phyloP scores from a whole-genome alignment of 2,888 invertebrate species.

The Eupithecia subumbrata region DNA sequence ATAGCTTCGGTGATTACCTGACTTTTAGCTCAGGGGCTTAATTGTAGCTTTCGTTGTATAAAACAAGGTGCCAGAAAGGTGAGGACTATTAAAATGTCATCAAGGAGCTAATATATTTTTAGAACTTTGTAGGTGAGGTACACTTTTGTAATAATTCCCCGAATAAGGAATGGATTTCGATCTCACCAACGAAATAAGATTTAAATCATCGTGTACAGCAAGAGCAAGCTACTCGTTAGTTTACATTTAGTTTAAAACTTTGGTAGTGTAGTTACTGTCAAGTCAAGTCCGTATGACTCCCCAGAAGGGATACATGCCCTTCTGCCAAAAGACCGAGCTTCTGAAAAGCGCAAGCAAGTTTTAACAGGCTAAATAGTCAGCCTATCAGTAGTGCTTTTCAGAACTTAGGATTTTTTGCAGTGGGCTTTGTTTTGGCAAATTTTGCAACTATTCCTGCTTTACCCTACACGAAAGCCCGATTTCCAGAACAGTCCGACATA shows the following conservation, averaged over 20 bases:
- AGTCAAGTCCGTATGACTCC: no score
- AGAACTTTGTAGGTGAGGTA: neutral
- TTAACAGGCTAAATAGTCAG: no score
- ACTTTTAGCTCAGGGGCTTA: conserved; percentile 14
- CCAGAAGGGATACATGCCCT: no score
- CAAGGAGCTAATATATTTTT: neutral
- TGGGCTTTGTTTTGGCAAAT: no score
- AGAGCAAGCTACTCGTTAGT: neutral
- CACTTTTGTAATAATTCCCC: neutral
- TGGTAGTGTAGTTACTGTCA: neutral
- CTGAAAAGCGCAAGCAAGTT: no score
- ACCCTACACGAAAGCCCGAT: neutral
- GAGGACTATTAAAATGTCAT: conserved; percentile 23
- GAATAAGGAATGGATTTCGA: neutral
- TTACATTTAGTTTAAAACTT: neutral
- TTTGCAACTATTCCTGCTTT: no score
- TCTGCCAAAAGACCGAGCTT: no score
- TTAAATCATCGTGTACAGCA: neutral
- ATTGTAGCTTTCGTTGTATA: neutral
- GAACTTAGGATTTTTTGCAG: no score
- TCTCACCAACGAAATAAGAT: neutral
- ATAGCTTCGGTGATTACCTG: neutral
- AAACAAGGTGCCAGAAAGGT: neutral
- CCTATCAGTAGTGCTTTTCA: no score
- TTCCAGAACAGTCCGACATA: neutral